Conservation (phyloP, 2,888 invertebrate species). For the Cephus pulcher region DNA sequence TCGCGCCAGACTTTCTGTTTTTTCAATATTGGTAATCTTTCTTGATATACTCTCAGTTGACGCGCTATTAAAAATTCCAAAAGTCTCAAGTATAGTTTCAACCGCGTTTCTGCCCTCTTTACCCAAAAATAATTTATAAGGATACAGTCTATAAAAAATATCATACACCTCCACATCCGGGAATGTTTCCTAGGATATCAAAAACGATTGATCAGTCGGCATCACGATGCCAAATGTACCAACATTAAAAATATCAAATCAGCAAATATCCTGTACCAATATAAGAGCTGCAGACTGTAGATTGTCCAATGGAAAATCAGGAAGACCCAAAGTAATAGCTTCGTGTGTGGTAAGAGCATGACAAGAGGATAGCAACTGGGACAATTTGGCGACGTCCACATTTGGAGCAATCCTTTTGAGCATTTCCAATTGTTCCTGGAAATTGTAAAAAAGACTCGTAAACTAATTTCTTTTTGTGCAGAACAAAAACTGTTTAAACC, state of each 20-base stretch:
- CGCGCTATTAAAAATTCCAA: constrained; percentile 66
- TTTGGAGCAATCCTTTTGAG: constrained; percentile 69
- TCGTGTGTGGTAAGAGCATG: constrained; percentile 84
- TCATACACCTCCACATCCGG: constrained; percentile 76
- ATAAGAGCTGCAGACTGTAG: constrained; percentile 75
- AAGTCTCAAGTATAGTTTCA: constrained; percentile 76
- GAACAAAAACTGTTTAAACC: not conserved
- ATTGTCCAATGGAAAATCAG: constrained; percentile 92
- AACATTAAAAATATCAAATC: constrained; percentile 3
- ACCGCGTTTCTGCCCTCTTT: constrained; percentile 82
- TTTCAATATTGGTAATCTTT: constrained; percentile 48
- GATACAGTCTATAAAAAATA: constrained; percentile 83
- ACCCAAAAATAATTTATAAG: constrained; percentile 82
- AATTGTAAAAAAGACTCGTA: constrained; percentile 16
- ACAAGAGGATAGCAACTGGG: constrained; percentile 73
- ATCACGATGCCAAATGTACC: not conserved
- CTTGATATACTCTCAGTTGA: constrained; percentile 8
- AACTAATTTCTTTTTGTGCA: too few relatives aligned
- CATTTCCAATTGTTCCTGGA: constrained; percentile 71
- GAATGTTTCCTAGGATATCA: constrained; percentile 74
- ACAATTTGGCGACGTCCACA: constrained; percentile 68
- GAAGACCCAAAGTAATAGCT: constrained; percentile 77
- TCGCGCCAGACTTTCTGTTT: constrained; percentile 60
- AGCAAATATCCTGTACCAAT: constrained; percentile 69
- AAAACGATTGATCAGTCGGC: not conserved